These are phyloP conservation scores for Glyptemys insculpta DNA, from an alignment of 2,797 vertebrate species.

Conservation along the genomic window DNA sequence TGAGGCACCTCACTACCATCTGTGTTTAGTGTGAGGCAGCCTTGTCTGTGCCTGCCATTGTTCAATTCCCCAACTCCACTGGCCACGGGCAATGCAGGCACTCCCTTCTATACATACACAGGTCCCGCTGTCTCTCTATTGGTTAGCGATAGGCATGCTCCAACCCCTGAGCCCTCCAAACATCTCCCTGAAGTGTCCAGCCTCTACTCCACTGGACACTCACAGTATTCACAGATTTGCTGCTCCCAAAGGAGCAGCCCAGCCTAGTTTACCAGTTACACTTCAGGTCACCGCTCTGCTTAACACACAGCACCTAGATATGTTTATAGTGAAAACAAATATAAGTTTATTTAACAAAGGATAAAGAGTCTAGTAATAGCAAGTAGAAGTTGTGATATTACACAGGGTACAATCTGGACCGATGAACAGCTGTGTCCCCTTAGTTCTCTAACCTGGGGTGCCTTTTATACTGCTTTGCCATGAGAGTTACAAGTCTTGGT, in stretches of 20 bases:
- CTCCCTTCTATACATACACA: not conserved
- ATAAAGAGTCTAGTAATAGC: not conserved
- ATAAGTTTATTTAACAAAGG: not conserved
- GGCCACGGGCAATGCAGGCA: not conserved
- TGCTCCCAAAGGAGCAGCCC: not conserved
- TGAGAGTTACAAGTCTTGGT: not conserved
- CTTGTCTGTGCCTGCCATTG: not conserved
- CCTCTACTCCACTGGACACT: not conserved
- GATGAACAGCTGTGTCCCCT: not conserved
- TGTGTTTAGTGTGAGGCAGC: not conserved
- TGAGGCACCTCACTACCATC: not conserved
- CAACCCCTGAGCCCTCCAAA: not conserved
- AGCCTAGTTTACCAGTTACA: not conserved
- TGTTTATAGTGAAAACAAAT: not conserved
- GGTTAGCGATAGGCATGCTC: not conserved
- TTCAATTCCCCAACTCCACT: not conserved
- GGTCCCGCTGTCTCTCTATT: not conserved
- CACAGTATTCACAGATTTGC: not conserved
- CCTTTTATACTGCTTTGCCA: not conserved
- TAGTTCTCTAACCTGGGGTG: not conserved
- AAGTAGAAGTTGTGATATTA: not conserved
- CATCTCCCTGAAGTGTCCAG: not conserved
- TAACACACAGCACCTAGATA: not conserved
- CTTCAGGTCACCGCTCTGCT: not conserved
- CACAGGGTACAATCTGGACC: not conserved